Evolutionary conservation across 2,888 invertebrate species (phyloP).

Genomic region (Drosophila kanekoi): DNA sequence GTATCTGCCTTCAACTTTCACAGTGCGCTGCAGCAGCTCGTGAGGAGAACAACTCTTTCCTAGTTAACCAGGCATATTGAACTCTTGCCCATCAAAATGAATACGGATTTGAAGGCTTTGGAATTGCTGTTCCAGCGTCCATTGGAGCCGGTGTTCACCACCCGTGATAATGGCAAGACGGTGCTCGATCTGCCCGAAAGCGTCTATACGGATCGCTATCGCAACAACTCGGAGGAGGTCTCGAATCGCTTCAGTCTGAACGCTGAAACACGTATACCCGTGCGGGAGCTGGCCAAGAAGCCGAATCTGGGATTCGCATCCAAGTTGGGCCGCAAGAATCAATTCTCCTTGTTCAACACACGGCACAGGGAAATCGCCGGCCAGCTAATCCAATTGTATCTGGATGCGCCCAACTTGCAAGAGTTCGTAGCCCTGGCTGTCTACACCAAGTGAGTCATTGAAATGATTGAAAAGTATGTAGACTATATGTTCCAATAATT

Average conservation of each 20-base stretch:
- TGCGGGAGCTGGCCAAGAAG: slow-evolving; percentile 73
- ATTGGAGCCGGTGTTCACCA: slow-evolving; percentile 83
- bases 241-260: slow-evolving; percentile 80
- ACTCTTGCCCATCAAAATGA: slow-evolving; percentile 51
- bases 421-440: slow-evolving; percentile 90
- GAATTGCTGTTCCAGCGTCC: slow-evolving; percentile 83
- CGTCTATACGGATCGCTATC: slow-evolving; percentile 80
- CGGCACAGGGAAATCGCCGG: slow-evolving; percentile 90
- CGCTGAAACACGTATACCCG: slow-evolving; percentile 80
- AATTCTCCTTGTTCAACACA: slow-evolving; percentile 91
- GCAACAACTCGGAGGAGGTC: slow-evolving; percentile 73
- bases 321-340: slow-evolving; percentile 66
- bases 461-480: rapidly evolving
- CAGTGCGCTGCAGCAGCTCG: slow-evolving; percentile 39
- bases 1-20: background rate
- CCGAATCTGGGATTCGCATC: slow-evolving; percentile 81
- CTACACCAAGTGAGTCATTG: slow-evolving; percentile 85
- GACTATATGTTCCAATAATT: rapidly evolving
- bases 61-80: background rate
- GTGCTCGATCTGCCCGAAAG: slow-evolving; percentile 83
- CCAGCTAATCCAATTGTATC: slow-evolving; percentile 89
- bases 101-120: slow-evolving; percentile 73
- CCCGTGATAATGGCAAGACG: slow-evolving; percentile 81
- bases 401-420: slow-evolving; percentile 87
- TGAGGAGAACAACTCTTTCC: slow-evolving; percentile 16